A percentile compares a stretch with the other conserved stretches of the same genome.
These are phyloP conservation scores for Zaprionus vittiger DNA, from an alignment of 1,140 invertebrate species.

Conservation along the genomic window DNA sequence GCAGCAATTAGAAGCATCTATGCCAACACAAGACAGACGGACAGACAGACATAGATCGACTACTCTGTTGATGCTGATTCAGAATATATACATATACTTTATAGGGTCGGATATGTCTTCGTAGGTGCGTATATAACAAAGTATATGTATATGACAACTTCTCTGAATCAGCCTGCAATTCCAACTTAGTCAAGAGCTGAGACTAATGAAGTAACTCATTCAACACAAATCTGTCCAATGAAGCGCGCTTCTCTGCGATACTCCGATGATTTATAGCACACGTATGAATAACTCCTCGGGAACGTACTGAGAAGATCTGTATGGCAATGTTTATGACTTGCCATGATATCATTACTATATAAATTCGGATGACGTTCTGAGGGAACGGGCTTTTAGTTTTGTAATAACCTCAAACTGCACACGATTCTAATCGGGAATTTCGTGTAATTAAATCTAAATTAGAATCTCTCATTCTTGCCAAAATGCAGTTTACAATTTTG, in stretches of 20 bases:
- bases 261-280: neutral
- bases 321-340: neutral
- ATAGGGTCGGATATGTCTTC: too few relatives aligned
- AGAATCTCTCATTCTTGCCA: neutral
- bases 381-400: neutral
- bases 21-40: too few relatives aligned
- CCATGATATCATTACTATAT: constrained; percentile 26
- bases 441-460: neutral
- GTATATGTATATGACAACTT: neutral
- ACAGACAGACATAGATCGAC: too few relatives aligned
- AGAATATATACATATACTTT: too few relatives aligned
- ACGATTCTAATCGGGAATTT: neutral
- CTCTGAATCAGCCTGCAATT: neutral
- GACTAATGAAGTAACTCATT: neutral
- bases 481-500: neutral
- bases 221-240: neutral
- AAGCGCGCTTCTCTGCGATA: neutral
- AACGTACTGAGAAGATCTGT: neutral
- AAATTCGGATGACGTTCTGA: neutral
- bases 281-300: neutral
- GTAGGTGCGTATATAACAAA: too few relatives aligned
- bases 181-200: neutral
- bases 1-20: too few relatives aligned
- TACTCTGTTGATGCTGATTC: too few relatives aligned
- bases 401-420: neutral